Percentiles rank a stretch among this genome's conserved stretches.
Evolutionary conservation across 2,113 vertebrate species (phyloP).

Genomic region (Lasiurus cinereus): DNA sequence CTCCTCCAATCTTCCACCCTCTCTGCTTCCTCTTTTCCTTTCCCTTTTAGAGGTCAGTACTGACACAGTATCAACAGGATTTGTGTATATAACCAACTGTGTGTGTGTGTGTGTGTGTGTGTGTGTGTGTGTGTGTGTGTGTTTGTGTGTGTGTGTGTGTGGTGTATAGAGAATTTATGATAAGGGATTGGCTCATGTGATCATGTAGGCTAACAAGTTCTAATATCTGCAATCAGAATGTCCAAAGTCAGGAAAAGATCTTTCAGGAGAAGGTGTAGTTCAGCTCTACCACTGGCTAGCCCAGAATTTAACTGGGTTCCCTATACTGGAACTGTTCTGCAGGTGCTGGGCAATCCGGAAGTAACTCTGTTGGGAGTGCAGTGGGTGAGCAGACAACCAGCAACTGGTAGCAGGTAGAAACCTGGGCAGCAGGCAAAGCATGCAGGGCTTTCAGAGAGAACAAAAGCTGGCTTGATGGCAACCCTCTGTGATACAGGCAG

Average conservation of each 20-base stretch:
- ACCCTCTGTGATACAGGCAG: not conserved
- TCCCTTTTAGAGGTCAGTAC: slow-evolving; percentile 20
- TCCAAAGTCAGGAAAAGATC: not conserved
- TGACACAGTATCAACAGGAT: not conserved
- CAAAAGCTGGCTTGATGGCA: not conserved
- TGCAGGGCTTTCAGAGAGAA: not conserved
- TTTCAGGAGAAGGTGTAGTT: not conserved
- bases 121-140: not conserved
- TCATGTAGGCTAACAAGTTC: not conserved
- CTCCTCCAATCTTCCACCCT: not conserved
- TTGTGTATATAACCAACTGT: not conserved
- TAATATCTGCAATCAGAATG: not conserved
- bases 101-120: not conserved
- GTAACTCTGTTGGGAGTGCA: not conserved
- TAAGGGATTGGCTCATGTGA: not conserved
- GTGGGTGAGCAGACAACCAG: not conserved
- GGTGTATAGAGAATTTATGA: not conserved
- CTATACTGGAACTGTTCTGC: not conserved
- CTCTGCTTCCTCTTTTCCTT: not conserved
- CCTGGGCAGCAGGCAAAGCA: not conserved
- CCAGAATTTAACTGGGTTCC: not conserved
- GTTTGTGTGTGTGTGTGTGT: not conserved
- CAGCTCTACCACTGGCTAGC: not conserved
- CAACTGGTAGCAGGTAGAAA: not conserved
- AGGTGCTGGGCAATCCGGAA: not conserved